Base-by-base conservation (phyloP, 2,797 vertebrate species). In the Cheirogaleus major region DNA sequence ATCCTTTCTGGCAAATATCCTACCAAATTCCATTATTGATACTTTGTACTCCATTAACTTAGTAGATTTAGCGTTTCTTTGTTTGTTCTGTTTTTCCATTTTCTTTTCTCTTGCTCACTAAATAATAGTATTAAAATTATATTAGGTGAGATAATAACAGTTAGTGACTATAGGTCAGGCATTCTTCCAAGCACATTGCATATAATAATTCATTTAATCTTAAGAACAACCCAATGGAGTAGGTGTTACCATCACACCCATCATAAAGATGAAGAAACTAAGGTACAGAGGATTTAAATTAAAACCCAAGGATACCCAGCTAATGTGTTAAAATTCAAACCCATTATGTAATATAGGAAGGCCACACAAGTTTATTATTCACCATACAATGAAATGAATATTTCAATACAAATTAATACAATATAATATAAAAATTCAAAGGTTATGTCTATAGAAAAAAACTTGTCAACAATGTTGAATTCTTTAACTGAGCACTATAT, bases 61-160 rank as follows among this genome's bases (percentile, higher is more conserved):
- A 17, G 32, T 87, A 73, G 5, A 72, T n/a, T 72, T 30, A 52
- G 20, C 27, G 4, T 27, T 43, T 72, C n/a, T 59, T 80, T n/a
- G 67, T 48, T 59, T 3, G 11, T 48, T 35, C n/a, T 32, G 10
- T 35, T 55, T 96, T 80, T 65, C 18, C n/a, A 18, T 79, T 80
- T 96, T 80, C 18, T 73, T 69, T 69, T 95, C 10, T 91, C 69
- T 78, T 92, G 30, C 14, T 96, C 23, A 61, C 35, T 75, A 87
- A 94, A 59, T 67, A 94, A 89, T 94, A 89, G 75, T 78, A 88
- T 45, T 88, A 93, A 85, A 78, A 50, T 61, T 72, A 55, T 35
- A 69, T 61, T 88, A 63, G 14, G 27, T 75, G 14, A 81, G 4
- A 27, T 41, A 57, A 45, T 91, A 82, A 38, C n/a, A 82, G 11